These are phyloP conservation scores for Macaria notata DNA, from an alignment of 2,888 invertebrate genomes.

Conservation along the genomic window DNA sequence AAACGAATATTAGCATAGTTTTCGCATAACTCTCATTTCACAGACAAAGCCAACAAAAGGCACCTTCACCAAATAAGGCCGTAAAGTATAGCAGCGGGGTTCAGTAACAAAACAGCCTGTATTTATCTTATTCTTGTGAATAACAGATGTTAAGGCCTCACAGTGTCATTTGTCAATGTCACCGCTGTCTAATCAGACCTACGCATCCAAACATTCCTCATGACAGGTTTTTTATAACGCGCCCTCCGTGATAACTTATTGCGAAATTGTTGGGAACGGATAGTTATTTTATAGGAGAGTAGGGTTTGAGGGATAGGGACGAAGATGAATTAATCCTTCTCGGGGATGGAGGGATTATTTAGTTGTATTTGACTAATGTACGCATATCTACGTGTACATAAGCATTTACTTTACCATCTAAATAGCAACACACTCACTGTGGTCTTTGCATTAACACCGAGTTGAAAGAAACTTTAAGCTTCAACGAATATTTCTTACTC, in stretches of 20 bases:
- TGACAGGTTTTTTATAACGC: constrained; percentile 44
- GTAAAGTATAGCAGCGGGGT: constrained; percentile 40
- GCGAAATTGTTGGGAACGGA: not conserved
- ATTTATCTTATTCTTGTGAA: constrained; percentile 66
- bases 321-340: not conserved
- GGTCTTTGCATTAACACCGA: too few relatives aligned
- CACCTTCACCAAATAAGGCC: constrained; percentile 12
- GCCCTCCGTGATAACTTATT: constrained; percentile 24
- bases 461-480: too few relatives aligned
- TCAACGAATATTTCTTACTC: too few relatives aligned
- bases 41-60: too few relatives aligned
- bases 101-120: constrained; percentile 50
- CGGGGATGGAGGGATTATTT: too few relatives aligned
- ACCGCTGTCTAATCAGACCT: constrained; percentile 62
- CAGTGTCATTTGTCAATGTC: constrained; percentile 65
- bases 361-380: too few relatives aligned
- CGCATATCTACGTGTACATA: too few relatives aligned
- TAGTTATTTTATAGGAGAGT: constrained; percentile 3
- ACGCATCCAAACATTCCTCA: constrained; percentile 55
- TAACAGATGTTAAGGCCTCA: constrained; percentile 62
- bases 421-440: too few relatives aligned
- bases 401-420: too few relatives aligned
- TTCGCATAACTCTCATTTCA: too few relatives aligned
- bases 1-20: too few relatives aligned
- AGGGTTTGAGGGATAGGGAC: not conserved